Conservation (phyloP, 2,113 vertebrate species). For the Dendropsophus ebraccatus region DNA sequence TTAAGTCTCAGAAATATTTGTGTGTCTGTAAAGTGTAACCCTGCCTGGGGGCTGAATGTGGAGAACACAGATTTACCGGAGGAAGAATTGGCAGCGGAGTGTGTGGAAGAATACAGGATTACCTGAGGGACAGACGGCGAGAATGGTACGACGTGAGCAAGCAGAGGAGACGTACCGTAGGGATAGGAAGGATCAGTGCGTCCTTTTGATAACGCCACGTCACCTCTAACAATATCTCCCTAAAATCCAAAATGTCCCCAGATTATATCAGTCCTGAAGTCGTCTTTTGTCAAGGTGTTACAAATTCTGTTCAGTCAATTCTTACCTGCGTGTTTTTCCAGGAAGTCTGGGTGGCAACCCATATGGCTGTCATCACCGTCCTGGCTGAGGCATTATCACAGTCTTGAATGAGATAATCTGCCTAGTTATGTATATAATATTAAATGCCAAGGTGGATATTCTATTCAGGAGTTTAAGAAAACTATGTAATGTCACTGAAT, state of each 20-base stretch:
- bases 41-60: background rate
- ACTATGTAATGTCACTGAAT: background rate
- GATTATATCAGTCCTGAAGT: background rate
- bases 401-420: background rate
- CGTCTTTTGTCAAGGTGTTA: background rate
- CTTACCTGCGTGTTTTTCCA: too few relatives aligned
- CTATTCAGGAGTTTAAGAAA: background rate
- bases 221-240: background rate
- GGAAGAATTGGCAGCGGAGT: background rate
- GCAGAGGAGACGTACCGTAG: background rate
- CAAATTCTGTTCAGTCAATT: background rate
- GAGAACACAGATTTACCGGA: background rate
- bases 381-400: too few relatives aligned
- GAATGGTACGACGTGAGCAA: background rate
- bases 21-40: constrained; percentile 19
- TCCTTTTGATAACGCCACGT: background rate
- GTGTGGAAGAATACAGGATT: background rate
- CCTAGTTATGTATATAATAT: background rate
- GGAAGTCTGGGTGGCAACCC: too few relatives aligned
- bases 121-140: background rate
- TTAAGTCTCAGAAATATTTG: constrained; percentile 1
- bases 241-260: too few relatives aligned
- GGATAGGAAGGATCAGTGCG: too few relatives aligned
- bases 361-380: too few relatives aligned
- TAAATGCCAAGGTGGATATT: background rate